Conservation (phyloP, 2,888 invertebrate species). For the Perithous albicinctus region DNA sequence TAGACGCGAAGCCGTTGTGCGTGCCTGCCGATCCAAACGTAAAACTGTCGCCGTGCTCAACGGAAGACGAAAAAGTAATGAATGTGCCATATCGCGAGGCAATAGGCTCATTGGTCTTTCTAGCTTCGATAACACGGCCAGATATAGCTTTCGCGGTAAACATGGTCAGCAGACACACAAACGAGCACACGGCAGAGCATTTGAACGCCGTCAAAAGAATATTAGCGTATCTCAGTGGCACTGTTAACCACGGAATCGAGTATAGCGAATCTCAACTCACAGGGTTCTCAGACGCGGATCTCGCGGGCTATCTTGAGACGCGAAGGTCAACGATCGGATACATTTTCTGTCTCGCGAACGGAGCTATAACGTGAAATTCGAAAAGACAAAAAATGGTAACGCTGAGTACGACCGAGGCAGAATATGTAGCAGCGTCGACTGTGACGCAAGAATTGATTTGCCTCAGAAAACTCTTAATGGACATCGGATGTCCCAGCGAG, state of each 20-base stretch:
- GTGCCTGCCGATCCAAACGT: slow-evolving; percentile 60
- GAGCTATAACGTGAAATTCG: slow-evolving; percentile 67
- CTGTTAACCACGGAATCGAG: slow-evolving; percentile 55
- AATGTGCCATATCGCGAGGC: slow-evolving; percentile 29
- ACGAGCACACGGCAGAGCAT: slow-evolving; percentile 11
- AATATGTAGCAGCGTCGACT: slow-evolving; percentile 62
- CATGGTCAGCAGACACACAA: slow-evolving; percentile 8
- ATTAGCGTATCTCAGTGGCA: slow-evolving; percentile 59
- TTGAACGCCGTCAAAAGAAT: slow-evolving; percentile 60
- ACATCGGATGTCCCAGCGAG: background rate
- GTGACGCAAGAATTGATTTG: slow-evolving; percentile 48
- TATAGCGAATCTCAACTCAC: slow-evolving; percentile 37
- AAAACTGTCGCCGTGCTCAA: background rate
- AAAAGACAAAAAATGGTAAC: slow-evolving; percentile 63
- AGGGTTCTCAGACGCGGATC: slow-evolving; percentile 67
- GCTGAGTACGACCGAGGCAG: slow-evolving; percentile 50
- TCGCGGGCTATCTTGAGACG: slow-evolving; percentile 64
- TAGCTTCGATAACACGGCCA: background rate
- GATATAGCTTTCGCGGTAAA: slow-evolving; percentile 27
- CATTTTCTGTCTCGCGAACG: slow-evolving; percentile 61
- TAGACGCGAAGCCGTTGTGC: slow-evolving; percentile 66
- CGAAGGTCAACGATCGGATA: slow-evolving; percentile 70
- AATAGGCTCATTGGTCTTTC: slow-evolving; percentile 15
- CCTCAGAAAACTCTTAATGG: background rate
- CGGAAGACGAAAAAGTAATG: background rate